Base-by-base conservation (phyloP, 2,113 vertebrate species). In the Tinamus guttatus region DNA sequence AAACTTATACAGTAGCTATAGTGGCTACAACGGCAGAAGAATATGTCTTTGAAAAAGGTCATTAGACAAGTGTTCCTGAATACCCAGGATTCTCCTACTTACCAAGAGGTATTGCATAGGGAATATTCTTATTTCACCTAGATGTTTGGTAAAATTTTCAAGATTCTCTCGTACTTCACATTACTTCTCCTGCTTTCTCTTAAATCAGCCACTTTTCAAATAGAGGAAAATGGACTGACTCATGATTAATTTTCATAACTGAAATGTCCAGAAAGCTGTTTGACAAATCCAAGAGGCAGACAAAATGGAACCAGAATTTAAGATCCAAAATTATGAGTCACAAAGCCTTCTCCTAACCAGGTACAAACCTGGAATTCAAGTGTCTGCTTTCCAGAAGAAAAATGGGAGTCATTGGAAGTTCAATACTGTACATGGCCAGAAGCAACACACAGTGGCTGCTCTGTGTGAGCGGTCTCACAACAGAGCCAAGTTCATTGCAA, bases 361-460 rank as follows among this genome's bases (percentile, higher is more conserved):
- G 0, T 25, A 32, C 12, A 85, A 65, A 70, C 14, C 36, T 40
- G 15, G 93, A 36, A 52, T 34, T 54, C 1, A 3, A 83, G 56
- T 22, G 28, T 2, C 9, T 69, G 1, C 59, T 83, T 85, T 78
- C 15, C 51, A 67, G 40, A 3, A 94, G 79, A 58, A 87, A 87
- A 90, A 65, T 19, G 36, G 71, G 54, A 92, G 70, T 77, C 71
- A 94, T 54, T 27, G 82, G 85, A 85, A 95, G 85, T 90, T 94
- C 63, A 92, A n/a, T 76, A 30, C 27, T 82, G 24, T 52, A 19
- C 67, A 51, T 6, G n/a, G 59, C 59, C 30, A 74, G 71, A 89
- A 62, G 40, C 88, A 63, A 27, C 28, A 64, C 28, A 32, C 28
- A 6, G 28, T 10, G 54, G 54, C 54, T 58, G 54, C 28, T 30